phyloP scores from a whole-genome alignment of 2,888 invertebrate species.

The Eurois occulta region DNA sequence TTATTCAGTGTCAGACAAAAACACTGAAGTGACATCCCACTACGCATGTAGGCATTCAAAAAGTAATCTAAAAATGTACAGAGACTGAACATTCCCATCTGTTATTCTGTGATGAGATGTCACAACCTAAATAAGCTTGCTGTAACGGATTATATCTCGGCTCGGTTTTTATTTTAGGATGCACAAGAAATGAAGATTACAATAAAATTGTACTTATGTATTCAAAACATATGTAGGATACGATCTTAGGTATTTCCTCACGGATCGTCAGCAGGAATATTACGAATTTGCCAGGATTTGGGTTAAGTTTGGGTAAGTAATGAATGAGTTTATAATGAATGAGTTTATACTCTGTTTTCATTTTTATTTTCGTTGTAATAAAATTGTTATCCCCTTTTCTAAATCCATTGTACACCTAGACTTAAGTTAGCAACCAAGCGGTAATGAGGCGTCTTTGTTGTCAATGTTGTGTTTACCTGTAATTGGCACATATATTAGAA shows the following conservation, averaged over 20 bases:
- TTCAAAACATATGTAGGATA: neutral
- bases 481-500: too few species aligned
- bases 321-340: too few species aligned
- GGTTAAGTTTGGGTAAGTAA: too few species aligned
- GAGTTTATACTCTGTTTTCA: too few species aligned
- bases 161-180: slow-evolving; percentile 11
- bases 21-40: slow-evolving; percentile 27
- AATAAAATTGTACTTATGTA: neutral
- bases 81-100: slow-evolving; percentile 38
- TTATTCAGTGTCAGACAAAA: slow-evolving; percentile 30
- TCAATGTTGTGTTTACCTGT: too few species aligned
- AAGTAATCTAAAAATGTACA: slow-evolving; percentile 51
- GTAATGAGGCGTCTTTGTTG: too few species aligned
- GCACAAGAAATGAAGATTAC: neutral
- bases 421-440: too few species aligned
- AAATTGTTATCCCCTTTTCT: too few species aligned
- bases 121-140: slow-evolving; percentile 46
- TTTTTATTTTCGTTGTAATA: too few species aligned
- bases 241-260: neutral
- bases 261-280: neutral
- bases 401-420: too few species aligned
- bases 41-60: slow-evolving; percentile 34
- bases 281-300: neutral
- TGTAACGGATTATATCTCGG: slow-evolving; percentile 29
- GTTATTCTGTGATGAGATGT: slow-evolving; percentile 47